Evolutionary conservation across 2,888 invertebrate genomes (phyloP).

Genomic region (Asteroscopus sphinx): DNA sequence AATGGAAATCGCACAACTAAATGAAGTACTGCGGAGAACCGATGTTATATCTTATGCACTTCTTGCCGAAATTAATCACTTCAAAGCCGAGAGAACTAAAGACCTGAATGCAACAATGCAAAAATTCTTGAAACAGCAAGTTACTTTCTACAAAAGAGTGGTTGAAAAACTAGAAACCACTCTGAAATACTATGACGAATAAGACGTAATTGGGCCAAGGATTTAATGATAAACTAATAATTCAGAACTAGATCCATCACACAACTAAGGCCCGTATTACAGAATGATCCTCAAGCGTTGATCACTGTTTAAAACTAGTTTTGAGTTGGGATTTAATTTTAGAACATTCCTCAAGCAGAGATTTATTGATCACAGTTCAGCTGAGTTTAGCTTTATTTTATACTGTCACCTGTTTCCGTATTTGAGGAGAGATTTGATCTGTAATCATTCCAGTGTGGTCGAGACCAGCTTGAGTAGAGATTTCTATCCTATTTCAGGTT

Average conservation of each 20-base stretch:
- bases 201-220: slow-evolving; percentile 58
- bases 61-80: slow-evolving; percentile 98
- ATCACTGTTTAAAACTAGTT: too few species aligned
- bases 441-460: too few species aligned
- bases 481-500: too few species aligned
- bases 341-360: too few species aligned
- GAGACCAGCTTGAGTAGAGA: too few species aligned
- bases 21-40: slow-evolving; percentile 94
- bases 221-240: slow-evolving; percentile 46
- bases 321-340: too few species aligned
- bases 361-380: too few species aligned
- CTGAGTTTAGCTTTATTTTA: too few species aligned
- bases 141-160: slow-evolving; percentile 96
- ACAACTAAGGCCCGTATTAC: too few species aligned
- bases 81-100: slow-evolving; percentile 95
- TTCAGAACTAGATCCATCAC: slow-evolving; percentile 50
- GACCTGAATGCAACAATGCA: slow-evolving; percentile 97
- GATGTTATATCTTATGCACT: slow-evolving; percentile 98
- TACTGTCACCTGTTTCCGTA: too few species aligned
- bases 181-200: slow-evolving; percentile 86
- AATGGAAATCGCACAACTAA: slow-evolving; percentile 94
- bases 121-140: slow-evolving; percentile 96
- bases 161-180: slow-evolving; percentile 92
- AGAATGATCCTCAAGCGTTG: too few species aligned
- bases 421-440: too few species aligned